Conservation (phyloP, 2,797 vertebrate species). For the Gambusia yucatana region DNA sequence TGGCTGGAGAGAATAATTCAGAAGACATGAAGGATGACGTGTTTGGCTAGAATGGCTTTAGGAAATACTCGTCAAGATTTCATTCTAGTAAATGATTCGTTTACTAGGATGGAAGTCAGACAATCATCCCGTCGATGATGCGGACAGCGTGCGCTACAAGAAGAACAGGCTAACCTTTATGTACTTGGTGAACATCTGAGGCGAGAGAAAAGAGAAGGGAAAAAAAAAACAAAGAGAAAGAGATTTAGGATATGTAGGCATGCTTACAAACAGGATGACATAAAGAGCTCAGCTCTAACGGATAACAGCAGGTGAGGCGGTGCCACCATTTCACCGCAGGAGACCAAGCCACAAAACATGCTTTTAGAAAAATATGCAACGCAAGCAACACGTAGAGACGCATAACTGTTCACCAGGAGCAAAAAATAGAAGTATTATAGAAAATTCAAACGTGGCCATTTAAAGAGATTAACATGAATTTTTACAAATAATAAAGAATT, state of each 20-base stretch:
- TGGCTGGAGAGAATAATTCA: neutral
- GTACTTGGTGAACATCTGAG: slow-evolving; percentile 99
- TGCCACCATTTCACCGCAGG: neutral
- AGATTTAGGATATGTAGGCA: slow-evolving; percentile 52
- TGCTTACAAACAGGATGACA: slow-evolving; percentile 52
- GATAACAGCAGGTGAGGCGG: slow-evolving; percentile 1
- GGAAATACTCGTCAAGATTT: slow-evolving; percentile 19
- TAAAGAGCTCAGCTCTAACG: slow-evolving; percentile 10
- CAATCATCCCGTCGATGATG: slow-evolving; percentile 24
- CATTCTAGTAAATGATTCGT: slow-evolving; percentile 20
- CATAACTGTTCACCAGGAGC: neutral
- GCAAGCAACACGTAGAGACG: neutral
- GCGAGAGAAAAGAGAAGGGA: slow-evolving; percentile 67
- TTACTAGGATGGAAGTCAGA: slow-evolving; percentile 9
- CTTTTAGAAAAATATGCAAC: neutral
- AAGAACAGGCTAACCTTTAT: slow-evolving; percentile 93
- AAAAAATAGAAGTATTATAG: neutral
- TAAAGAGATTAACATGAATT: slow-evolving; percentile 9
- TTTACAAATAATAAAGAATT: neutral
- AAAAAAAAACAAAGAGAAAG: slow-evolving; percentile 46
- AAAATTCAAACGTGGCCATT: neutral
- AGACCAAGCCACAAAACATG: neutral
- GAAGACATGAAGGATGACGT: slow-evolving; percentile 9
- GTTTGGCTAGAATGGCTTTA: slow-evolving; percentile 1
- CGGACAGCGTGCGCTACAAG: slow-evolving; percentile 69